Percentiles rank a stretch among this genome's conserved stretches.
phyloP scores from a whole-genome alignment of 2,888 invertebrate species.

The Emesis russula region DNA sequence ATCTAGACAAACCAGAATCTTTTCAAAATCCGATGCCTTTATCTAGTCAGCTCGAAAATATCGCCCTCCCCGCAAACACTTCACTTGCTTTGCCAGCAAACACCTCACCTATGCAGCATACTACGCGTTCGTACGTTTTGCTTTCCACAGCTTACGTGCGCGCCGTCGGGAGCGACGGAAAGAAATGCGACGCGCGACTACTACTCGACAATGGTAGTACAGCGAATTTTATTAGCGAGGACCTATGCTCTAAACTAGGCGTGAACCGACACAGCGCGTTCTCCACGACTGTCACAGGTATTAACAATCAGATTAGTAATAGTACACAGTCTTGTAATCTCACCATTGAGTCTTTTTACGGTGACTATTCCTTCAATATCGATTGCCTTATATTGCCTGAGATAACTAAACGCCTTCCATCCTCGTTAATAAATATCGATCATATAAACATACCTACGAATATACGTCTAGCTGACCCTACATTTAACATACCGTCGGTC shows the following conservation, averaged over 20 bases:
- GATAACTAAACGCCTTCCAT: constrained; percentile 53
- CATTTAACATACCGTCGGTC: constrained; percentile 51
- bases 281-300: constrained; percentile 64
- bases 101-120: constrained; percentile 7
- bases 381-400: constrained; percentile 57
- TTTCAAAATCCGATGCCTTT: constrained; percentile 23
- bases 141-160: constrained; percentile 80
- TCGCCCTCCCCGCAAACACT: neutral
- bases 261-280: constrained; percentile 42
- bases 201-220: constrained; percentile 48
- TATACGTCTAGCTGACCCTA: constrained; percentile 34
- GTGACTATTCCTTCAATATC: constrained; percentile 33
- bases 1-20: constrained; percentile 35
- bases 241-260: constrained; percentile 22
- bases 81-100: neutral
- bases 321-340: constrained; percentile 69
- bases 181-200: constrained; percentile 71
- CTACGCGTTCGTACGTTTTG: constrained; percentile 53
- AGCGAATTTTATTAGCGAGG: constrained; percentile 35
- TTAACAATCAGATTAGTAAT: constrained; percentile 49
- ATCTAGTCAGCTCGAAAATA: neutral
- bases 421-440: constrained; percentile 31
- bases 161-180: constrained; percentile 23
- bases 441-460: constrained; percentile 46
- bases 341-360: constrained; percentile 49